Base-by-base conservation (phyloP, 2,797 vertebrate genomes). In the Tenualosa thibaudeaui region DNA sequence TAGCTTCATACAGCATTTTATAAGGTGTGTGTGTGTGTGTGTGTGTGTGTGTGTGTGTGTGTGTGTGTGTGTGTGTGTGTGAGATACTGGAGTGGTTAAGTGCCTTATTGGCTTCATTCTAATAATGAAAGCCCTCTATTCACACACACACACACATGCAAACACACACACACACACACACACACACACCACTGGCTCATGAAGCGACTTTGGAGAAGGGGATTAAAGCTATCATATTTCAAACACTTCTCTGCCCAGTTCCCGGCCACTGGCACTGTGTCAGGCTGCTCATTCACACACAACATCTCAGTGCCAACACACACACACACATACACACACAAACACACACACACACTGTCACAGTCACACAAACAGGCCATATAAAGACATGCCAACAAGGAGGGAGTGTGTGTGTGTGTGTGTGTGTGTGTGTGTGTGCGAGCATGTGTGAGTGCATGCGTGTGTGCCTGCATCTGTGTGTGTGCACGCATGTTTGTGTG, bases 151-250 rank as follows among this genome's bases (percentile, higher is more conserved):
- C 58, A 60, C 58, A 60, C 58, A 22, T 15, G n/a, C 58, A 54
- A 5, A 46, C 46, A 56, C 54, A 56, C 54, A 60, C 22, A n/a
- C 58, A 60, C 19, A 68, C 62, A 68, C 62, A 68, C 62, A 65
- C 62, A 65, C 86, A 88, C 86, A 87, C 86, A 86, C 83, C 86
- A 88, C 86, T 85, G 87, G 88, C 88, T 91, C 86, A 89, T 89
- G 89, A 89, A 88, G 88, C 84, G 86, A 90, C 89, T 89, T 89
- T 84, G 89, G 87, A 89, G 89, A 89, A 90, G 89, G 84, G 82
- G 89, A 89, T 92, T 89, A 91, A 88, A 85, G 87, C 89, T 86
- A 89, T 89, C 88, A 87, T 89, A 87, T 90, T 89, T 84, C 88
- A 85, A 89, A 90, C 88, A 87, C 89, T 83, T 88, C 89, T 86